Evolutionary conservation across 2,797 vertebrate genomes (phyloP), one percentile per base, ranked within the genome.

Genomic region (Odontamblyopus lacepedii): DNA sequence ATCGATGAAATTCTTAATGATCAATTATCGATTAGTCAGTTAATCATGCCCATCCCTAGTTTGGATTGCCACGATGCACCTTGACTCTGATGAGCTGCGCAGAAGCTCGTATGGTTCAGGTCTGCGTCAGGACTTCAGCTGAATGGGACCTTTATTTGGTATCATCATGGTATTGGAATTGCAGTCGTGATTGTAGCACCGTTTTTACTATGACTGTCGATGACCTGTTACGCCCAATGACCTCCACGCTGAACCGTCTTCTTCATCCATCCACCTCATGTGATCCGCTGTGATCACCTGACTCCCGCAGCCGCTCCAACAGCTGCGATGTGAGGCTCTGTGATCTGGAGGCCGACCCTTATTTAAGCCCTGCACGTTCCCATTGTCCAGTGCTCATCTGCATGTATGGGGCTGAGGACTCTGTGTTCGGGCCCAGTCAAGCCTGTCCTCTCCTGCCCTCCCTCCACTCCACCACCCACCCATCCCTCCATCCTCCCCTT

Each of bases 371-470:
- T 82, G 77, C 23, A 8, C 15, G 5, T 16, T 85, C 74, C 80
- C 27, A 66, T 73, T 73, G 57, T 63, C 76, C 69, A 64, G 77
- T 78, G 79, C 78, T 80, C 61, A 63, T 74, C 72, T 77, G 78
- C 38, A 69, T 74, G 80, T 73, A 65, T 71, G 64, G 69, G 81
- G 70, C 62, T 51, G 64, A 19, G 71, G 15, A 73, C 64, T 29
- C 63, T 87, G 81, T 93, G 85, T 93, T 92, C 87, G 73, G 74
- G 80, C 67, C 67, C 91, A 87, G 69, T 92, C 90, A 92, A 85
- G 84, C 93, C 78, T 90, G 73, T 90, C 92, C 85, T 73, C 44
- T 73, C 73, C 78, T 90, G 74, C 89, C 91, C 85, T 73, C 50
- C 73, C 74, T 81, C 78, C 64, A 38, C 83, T 81, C 83, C 81